Conservation (phyloP, 2,113 vertebrate species). For the Sula dactylatra region DNA sequence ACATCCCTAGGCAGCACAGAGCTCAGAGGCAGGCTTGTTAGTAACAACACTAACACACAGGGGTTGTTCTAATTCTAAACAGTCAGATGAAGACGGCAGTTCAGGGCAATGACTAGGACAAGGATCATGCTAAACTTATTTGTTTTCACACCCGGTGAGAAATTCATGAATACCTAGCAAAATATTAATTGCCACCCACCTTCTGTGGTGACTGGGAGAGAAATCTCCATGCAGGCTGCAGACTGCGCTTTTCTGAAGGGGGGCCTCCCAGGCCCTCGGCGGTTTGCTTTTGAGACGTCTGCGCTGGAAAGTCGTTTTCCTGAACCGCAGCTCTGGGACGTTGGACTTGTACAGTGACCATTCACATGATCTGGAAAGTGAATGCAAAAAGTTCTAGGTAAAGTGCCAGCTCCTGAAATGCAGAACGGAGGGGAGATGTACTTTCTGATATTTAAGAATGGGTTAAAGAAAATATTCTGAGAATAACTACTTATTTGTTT, state of each 20-base stretch:
- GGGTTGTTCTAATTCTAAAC: not conserved
- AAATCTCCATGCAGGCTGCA: slow-evolving; percentile 99
- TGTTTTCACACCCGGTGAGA: not conserved
- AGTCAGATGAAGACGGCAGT: not conserved
- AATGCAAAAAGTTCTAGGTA: slow-evolving; percentile 23
- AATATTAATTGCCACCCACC: slow-evolving; percentile 81
- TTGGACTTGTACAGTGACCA: slow-evolving; percentile 96
- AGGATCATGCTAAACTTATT: not conserved
- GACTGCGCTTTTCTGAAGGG: slow-evolving; percentile 99
- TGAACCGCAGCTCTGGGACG: slow-evolving; percentile 87
- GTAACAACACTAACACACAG: not conserved
- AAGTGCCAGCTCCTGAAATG: not conserved
- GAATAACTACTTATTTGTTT: not conserved
- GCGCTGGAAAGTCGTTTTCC: slow-evolving; percentile 89
- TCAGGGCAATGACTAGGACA: not conserved
- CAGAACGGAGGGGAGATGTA: not conserved
- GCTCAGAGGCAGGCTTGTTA: slow-evolving; percentile 15
- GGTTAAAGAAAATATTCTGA: not conserved
- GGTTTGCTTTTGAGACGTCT: slow-evolving; percentile 88
- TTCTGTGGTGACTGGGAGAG: slow-evolving; percentile 96
- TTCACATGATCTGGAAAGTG: slow-evolving; percentile 94
- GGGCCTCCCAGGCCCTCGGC: slow-evolving; percentile 90
- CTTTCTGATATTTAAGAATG: not conserved
- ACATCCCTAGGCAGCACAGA: not conserved
- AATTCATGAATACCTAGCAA: not conserved